Evolutionary conservation across 2,888 invertebrate species (phyloP).

Genomic region (Leucania comma): DNA sequence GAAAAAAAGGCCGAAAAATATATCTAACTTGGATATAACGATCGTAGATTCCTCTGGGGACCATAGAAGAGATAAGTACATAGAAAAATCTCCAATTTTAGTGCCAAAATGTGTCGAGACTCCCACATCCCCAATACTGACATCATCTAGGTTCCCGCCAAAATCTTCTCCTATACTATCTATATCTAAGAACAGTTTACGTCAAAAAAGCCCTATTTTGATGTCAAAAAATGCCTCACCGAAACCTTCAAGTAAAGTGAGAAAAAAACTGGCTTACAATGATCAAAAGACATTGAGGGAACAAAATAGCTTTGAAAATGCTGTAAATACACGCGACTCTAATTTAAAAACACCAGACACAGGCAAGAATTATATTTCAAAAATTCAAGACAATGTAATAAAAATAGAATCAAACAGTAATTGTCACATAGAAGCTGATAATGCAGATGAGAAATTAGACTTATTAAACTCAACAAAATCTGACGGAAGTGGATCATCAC

Average conservation of each 20-base stretch:
- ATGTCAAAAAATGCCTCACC: conserved; percentile 68
- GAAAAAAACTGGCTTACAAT: conserved; percentile 74
- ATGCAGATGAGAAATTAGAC: neutral
- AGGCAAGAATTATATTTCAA: neutral
- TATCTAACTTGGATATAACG: conserved; percentile 79
- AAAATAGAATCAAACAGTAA: neutral
- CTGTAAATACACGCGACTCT: neutral
- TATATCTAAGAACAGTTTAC: conserved; percentile 41
- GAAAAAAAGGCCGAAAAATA: conserved; percentile 72
- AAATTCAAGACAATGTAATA: neutral
- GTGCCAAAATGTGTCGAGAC: conserved; percentile 38
- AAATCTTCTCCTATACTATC: conserved; percentile 73
- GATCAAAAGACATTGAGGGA: conserved; percentile 18
- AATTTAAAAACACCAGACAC: conserved; percentile 17
- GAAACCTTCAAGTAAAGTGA: conserved; percentile 67
- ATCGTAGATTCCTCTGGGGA: conserved; percentile 68
- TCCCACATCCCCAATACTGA: conserved; percentile 69
- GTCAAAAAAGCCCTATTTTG: conserved; percentile 78
- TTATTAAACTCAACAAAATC: conserved; percentile 11
- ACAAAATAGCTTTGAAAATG: neutral
- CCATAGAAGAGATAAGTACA: conserved; percentile 39
- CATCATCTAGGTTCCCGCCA: conserved; percentile 48
- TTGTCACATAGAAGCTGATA: neutral
- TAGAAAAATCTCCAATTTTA: conserved; percentile 71
- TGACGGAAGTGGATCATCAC: conserved; percentile 33